Conservation (phyloP, 2,113 vertebrate species). For the Montifringilla adamsi region DNA sequence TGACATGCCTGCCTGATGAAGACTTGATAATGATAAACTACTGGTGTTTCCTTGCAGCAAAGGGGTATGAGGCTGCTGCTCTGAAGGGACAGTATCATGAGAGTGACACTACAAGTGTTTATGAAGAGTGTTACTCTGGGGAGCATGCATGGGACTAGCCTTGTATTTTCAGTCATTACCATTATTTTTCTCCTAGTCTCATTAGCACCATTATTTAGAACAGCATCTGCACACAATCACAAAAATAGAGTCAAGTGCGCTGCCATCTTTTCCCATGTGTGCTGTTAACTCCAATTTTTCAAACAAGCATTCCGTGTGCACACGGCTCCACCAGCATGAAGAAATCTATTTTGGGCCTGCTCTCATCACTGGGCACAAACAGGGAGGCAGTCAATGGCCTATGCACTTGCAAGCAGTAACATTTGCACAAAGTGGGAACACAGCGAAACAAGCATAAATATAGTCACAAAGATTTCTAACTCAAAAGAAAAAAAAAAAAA, state of each 20-base stretch:
- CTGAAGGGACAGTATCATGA: background rate
- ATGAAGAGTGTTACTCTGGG: background rate
- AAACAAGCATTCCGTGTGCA: background rate
- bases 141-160: background rate
- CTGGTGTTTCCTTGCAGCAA: background rate
- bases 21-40: background rate
- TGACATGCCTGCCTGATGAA: background rate
- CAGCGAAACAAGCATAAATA: background rate
- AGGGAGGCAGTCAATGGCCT: background rate
- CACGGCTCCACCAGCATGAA: accelerated
- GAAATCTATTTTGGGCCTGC: background rate
- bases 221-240: background rate
- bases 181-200: background rate
- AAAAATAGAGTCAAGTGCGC: background rate
- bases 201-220: background rate
- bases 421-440: background rate
- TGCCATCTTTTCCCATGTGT: background rate
- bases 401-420: background rate
- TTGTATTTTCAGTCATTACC: background rate
- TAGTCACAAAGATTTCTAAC: background rate
- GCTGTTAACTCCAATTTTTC: background rate
- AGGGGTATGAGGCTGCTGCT: background rate
- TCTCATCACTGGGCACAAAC: background rate
- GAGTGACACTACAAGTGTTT: background rate
- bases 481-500: background rate